phyloP scores from a whole-genome alignment of 2,888 invertebrate genomes.

The Octonoba sinensis region DNA sequence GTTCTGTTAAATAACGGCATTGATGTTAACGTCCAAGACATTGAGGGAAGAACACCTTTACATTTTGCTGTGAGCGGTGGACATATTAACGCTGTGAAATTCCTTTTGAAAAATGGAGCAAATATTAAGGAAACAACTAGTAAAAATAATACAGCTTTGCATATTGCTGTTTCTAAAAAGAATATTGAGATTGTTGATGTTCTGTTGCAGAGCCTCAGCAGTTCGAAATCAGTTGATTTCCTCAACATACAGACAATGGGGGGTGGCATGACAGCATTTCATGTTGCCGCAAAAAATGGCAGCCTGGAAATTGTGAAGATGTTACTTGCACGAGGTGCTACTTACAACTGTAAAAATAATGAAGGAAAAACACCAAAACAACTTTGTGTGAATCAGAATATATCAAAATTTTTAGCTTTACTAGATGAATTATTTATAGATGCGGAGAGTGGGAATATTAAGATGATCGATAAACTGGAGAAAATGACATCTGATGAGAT shows the following conservation, averaged over 20 bases:
- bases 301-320: conserved; percentile 78
- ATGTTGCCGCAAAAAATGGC: conserved; percentile 81
- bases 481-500: no score
- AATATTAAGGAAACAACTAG: not conserved
- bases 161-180: not conserved
- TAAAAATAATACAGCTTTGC: conserved; percentile 5
- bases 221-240: conserved; percentile 75
- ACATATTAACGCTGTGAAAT: not conserved
- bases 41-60: not conserved
- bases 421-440: no score
- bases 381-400: not conserved
- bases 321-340: conserved; percentile 67
- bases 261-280: conserved; percentile 80
- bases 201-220: conserved; percentile 82
- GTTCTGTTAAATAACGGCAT: conserved; percentile 67
- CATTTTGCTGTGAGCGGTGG: conserved; percentile 11
- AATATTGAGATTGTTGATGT: conserved; percentile 19
- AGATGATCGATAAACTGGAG: no score
- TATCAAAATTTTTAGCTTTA: no score
- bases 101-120: conserved; percentile 6
- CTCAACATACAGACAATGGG: conserved; percentile 71
- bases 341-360: not conserved
- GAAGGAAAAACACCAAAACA: not conserved
- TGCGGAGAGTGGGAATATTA: no score
- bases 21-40: not conserved